These are phyloP conservation scores for Mus pahari DNA, from an alignment of 2,113 vertebrate species.

Conservation along the genomic window DNA sequence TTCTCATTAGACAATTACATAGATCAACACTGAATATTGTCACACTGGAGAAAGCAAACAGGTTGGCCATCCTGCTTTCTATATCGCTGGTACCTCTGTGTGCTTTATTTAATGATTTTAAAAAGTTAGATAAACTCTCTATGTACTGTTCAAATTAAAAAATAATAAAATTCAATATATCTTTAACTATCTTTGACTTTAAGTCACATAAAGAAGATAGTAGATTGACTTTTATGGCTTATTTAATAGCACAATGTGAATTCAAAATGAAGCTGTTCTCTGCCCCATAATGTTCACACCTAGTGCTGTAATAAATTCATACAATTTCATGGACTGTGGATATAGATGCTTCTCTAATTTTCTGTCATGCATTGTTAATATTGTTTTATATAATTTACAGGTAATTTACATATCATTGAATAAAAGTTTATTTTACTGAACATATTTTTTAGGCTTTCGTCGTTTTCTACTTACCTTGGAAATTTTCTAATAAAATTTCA, in stretches of 20 bases:
- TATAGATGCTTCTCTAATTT: slow-evolving; percentile 28
- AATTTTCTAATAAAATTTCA: not conserved
- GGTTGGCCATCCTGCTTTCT: not conserved
- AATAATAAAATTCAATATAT: not conserved
- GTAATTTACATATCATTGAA: not conserved
- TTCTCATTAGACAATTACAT: not conserved
- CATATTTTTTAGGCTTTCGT: not conserved
- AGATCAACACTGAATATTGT: not conserved
- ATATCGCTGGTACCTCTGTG: not conserved
- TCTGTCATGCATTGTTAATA: not conserved
- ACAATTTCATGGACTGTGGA: not conserved
- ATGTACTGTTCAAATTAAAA: slow-evolving; percentile 1
- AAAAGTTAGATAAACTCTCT: not conserved
- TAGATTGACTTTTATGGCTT: slow-evolving; percentile 39
- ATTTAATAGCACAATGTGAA: slow-evolving; percentile 58
- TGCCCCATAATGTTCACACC: slow-evolving; percentile 65
- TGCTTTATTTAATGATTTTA: not conserved
- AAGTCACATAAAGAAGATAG: not conserved
- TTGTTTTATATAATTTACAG: slow-evolving; percentile 40
- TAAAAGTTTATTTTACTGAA: slow-evolving; percentile 23
- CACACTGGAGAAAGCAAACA: not conserved
- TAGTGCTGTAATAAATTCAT: slow-evolving; percentile 63
- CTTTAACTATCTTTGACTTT: not conserved
- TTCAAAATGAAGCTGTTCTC: slow-evolving; percentile 27
- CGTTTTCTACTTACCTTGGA: not conserved